A percentile compares a stretch with the other conserved stretches of the same genome.
Conservation (phyloP, 1,140 invertebrate species). For the Linepithema humile region DNA sequence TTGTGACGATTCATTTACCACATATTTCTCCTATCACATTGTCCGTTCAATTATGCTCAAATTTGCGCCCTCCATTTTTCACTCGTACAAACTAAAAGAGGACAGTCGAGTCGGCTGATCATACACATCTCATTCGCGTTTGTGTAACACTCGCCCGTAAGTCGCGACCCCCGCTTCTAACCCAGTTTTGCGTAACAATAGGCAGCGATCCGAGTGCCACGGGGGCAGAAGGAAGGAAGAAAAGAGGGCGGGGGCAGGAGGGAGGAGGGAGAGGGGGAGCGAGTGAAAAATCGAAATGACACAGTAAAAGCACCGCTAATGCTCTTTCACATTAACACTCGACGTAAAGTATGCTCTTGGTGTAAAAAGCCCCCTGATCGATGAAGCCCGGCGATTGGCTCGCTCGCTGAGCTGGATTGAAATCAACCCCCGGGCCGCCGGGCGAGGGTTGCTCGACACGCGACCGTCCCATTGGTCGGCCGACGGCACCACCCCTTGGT, state of each 20-base stretch:
- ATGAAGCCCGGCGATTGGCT: slow-evolving; percentile 79
- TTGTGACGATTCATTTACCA: too few species aligned
- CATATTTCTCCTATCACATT: background rate
- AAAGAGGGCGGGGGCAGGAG: slow-evolving; percentile 26
- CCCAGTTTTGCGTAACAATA: slow-evolving; percentile 74
- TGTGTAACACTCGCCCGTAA: slow-evolving; percentile 27
- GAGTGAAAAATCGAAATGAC: slow-evolving; percentile 76
- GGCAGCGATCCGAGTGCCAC: slow-evolving; percentile 48
- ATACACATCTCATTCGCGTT: slow-evolving; percentile 25
- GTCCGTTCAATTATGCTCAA: slow-evolving; percentile 16
- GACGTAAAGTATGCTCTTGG: slow-evolving; percentile 79
- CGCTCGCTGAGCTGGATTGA: slow-evolving; percentile 63
- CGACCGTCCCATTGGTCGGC: slow-evolving; percentile 56
- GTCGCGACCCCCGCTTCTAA: slow-evolving; percentile 60
- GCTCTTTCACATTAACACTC: slow-evolving; percentile 83
- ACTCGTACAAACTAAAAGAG: slow-evolving; percentile 26
- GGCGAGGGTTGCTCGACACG: slow-evolving; percentile 61
- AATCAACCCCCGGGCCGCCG: slow-evolving; percentile 62
- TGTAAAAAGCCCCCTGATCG: slow-evolving; percentile 78
- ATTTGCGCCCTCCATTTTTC: slow-evolving; percentile 8
- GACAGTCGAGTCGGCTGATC: slow-evolving; percentile 12
- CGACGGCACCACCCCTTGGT: slow-evolving; percentile 72
- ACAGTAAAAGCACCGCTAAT: slow-evolving; percentile 82
- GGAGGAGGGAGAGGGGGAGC: slow-evolving; percentile 35
- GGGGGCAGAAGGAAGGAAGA: background rate